Conservation (phyloP, 1,140 invertebrate species). For the Leptopilina boulardi region DNA sequence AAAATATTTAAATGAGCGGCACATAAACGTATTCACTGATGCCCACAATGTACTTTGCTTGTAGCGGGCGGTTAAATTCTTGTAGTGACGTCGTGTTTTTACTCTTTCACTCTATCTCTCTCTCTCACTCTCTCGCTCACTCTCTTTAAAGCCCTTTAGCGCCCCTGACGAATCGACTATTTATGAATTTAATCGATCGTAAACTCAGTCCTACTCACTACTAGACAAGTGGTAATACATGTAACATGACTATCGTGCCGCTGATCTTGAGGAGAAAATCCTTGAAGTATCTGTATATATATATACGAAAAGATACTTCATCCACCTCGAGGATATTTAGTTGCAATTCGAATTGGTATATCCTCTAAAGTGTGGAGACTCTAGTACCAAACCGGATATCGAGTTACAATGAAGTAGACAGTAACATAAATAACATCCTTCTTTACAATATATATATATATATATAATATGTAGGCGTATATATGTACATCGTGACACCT, state of each 20-base stretch:
- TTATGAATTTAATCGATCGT: constrained; percentile 67
- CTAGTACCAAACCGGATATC: constrained; percentile 25
- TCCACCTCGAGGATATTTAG: constrained; percentile 9
- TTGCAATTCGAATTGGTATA: constrained; percentile 11
- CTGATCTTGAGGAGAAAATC: constrained; percentile 5
- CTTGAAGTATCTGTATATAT: background rate
- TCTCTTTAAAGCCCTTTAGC: constrained; percentile 36
- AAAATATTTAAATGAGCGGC: constrained; percentile 64
- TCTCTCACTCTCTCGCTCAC: constrained; percentile 31
- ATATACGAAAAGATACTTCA: background rate
- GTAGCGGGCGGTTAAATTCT: constrained; percentile 43
- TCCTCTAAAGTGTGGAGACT: background rate
- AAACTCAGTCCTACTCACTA: constrained; percentile 59
- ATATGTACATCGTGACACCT: constrained; percentile 15
- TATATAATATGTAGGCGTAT: background rate
- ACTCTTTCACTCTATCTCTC: constrained; percentile 33
- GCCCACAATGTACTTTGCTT: constrained; percentile 36
- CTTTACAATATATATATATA: background rate
- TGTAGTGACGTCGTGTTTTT: constrained; percentile 45
- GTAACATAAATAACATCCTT: constrained; percentile 21
- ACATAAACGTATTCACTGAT: background rate
- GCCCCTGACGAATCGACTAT: constrained; percentile 57
- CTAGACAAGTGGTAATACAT: constrained; percentile 50
- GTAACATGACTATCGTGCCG: constrained; percentile 22
- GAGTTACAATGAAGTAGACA: background rate